Evolutionary conservation across 2,113 vertebrate genomes (phyloP).

Genomic region (Callaeas wilsoni): DNA sequence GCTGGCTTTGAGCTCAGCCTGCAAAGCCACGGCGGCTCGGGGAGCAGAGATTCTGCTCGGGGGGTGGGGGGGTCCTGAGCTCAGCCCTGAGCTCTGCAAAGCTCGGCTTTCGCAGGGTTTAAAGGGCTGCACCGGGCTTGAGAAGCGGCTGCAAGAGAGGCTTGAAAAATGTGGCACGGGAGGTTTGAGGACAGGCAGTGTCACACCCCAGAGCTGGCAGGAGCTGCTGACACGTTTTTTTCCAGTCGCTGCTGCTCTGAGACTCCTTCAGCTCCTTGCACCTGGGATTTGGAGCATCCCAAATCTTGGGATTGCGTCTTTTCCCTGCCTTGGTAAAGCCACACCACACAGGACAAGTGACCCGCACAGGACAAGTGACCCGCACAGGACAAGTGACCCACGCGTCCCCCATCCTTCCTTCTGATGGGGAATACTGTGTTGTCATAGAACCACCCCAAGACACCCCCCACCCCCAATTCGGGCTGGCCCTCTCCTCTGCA

Average conservation of each 20-base stretch:
- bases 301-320: not conserved
- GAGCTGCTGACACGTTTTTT: not conserved
- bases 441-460: no score
- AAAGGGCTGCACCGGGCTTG: not conserved
- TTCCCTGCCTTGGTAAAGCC: not conserved
- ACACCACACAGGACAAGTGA: rapidly evolving
- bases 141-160: not conserved
- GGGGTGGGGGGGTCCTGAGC: not conserved
- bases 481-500: not conserved
- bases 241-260: not conserved
- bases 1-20: not conserved
- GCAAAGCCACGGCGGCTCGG: not conserved
- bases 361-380: no score
- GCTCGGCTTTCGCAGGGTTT: not conserved
- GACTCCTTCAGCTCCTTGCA: not conserved
- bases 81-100: not conserved
- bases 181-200: not conserved
- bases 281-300: not conserved
- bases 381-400: no score
- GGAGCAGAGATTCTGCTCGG: not conserved
- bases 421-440: no score
- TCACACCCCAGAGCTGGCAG: not conserved
- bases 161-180: not conserved
- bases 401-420: no score
- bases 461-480: not conserved